phyloP scores from a whole-genome alignment of 2,797 vertebrate genomes.

The Schizopygopsis pylzovi region DNA sequence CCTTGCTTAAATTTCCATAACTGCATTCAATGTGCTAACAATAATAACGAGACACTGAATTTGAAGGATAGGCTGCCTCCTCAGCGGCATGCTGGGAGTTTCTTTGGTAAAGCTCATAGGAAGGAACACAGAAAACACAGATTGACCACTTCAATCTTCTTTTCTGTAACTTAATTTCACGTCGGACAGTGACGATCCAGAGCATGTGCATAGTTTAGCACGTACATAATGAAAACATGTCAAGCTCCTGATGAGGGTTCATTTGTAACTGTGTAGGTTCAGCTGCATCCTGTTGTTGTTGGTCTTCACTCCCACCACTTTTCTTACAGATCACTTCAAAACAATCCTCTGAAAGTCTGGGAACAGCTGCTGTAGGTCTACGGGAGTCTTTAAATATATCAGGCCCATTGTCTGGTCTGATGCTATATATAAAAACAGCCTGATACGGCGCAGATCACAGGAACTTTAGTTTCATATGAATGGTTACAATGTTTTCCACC shows the following conservation, averaged over 20 bases:
- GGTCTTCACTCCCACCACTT: constrained; percentile 42
- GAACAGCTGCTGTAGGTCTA: constrained; percentile 44
- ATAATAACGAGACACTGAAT: constrained; percentile 25
- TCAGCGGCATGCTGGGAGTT: constrained; percentile 43
- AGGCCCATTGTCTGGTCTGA: constrained; percentile 46
- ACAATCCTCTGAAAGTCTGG: constrained; percentile 36
- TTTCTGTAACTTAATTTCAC: constrained; percentile 54
- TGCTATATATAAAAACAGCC: constrained; percentile 50
- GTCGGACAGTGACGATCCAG: constrained; percentile 38
- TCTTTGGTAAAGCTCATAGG: constrained; percentile 14
- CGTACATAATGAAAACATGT: constrained; percentile 23
- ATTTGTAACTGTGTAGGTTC: constrained; percentile 50
- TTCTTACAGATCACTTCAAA: constrained; percentile 41
- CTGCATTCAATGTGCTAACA: not conserved
- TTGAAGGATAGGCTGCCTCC: not conserved
- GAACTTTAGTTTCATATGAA: not conserved
- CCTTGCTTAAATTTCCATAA: constrained; percentile 12
- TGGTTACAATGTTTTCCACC: constrained; percentile 18
- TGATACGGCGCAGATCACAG: constrained; percentile 67
- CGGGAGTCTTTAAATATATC: constrained; percentile 47
- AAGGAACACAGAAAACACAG: constrained; percentile 22
- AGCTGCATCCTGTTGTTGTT: constrained; percentile 61
- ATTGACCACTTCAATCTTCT: constrained; percentile 42
- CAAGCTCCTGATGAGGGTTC: constrained; percentile 40
- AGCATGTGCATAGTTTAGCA: not conserved